Base-by-base conservation (phyloP, 2,797 vertebrate species). In the Takifugu rubripes region DNA sequence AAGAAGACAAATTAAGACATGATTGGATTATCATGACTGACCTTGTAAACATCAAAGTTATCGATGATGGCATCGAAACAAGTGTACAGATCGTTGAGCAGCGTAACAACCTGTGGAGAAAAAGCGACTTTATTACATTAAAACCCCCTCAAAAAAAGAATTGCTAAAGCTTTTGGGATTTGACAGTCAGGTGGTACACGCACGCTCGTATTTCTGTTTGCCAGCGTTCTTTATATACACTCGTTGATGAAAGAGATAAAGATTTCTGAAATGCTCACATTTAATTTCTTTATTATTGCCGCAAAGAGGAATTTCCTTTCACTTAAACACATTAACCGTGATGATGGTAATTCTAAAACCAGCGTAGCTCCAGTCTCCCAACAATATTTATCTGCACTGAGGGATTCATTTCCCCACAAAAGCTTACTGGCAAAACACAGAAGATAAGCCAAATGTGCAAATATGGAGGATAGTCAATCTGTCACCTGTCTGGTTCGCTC, bases 31-130 rank as follows among this genome's bases (percentile, higher is more conserved):
- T 25, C 16, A 26, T 1, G 11, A 62, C 90, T 86, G 61, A 98
- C 97, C 94, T 99, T 99, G 78, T 99, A 99, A 10, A 99, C 96
- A 0, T 99, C 97, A 60, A 99, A 99, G 84, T 98, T 99, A 75
- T 99, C 97, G 0, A 99, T 99, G 85, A 99, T 98, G 86, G 97
- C 97, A 54, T 99, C 97, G 0, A 98, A 99, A 75, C 97, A 99
- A 14, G 97, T 99, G 84, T 99, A 99, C 0, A 98, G 93, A 54
- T 98, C 96, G 8, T 98, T 98, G 65, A 98, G 92, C 71, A 98
- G 77, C 0, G 95, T 98, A 77, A 98, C 96, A 10, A 99, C 95
- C 97, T 99, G 79, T 1, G 68, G 49, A 75, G 68, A 75, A n/a
- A 61, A 12, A 62, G 25, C 49, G 6, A 25, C 3, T 11, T 24